Conservation (phyloP, 2,888 invertebrate species). For the Polyommatus icarus region DNA sequence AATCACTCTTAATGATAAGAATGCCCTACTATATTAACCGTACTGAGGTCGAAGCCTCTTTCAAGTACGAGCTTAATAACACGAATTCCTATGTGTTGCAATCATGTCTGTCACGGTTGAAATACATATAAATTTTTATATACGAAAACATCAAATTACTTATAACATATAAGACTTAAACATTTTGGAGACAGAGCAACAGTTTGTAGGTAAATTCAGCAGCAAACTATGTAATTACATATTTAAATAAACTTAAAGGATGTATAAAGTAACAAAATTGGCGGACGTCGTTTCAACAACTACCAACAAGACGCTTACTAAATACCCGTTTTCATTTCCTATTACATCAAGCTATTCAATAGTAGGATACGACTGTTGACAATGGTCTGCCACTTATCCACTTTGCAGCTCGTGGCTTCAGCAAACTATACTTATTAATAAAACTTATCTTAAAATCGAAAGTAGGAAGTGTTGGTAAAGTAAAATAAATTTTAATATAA, state of each 20-base stretch:
- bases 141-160: background rate
- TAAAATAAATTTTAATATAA: too few relatives aligned
- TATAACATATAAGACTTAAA: background rate
- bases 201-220: background rate
- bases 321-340: conserved; percentile 41
- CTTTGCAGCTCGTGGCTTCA: background rate
- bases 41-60: conserved; percentile 11
- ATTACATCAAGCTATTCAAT: conserved; percentile 39
- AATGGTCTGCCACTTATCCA: conserved; percentile 5
- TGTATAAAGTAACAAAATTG: conserved; percentile 43
- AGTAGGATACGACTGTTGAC: conserved; percentile 30
- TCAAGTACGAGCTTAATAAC: conserved; percentile 8
- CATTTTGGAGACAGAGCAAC: background rate
- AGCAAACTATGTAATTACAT: conserved; percentile 8
- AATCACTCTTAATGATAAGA: conserved; percentile 34
- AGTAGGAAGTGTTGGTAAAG: too few relatives aligned
- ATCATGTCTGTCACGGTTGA: background rate
- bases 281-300: conserved; percentile 48
- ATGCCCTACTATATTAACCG: conserved; percentile 15
- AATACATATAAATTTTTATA: background rate
- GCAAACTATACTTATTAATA: background rate
- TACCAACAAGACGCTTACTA: conserved; percentile 35
- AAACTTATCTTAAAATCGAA: too few relatives aligned
- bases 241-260: conserved; percentile 43
- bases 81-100: conserved; percentile 3